Base-by-base conservation (phyloP, 2,113 vertebrate species). In the Xyrauchen texanus region DNA sequence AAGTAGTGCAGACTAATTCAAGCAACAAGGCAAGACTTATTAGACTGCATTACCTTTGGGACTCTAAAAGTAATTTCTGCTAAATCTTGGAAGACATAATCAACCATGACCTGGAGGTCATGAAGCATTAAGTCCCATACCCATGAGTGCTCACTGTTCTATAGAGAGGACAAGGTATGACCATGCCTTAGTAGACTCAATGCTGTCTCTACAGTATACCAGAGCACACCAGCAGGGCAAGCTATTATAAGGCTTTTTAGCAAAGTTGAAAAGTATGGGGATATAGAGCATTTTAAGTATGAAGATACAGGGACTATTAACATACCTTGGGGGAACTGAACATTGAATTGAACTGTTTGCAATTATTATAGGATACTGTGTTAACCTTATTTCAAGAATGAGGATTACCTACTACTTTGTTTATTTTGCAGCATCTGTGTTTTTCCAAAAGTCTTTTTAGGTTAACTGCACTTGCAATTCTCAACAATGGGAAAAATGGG, bases 1-100 rank as follows among this genome's bases (percentile, higher is more conserved):
- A 63, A 64, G 57, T n/a, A 1, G n/a, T 78, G 21, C 62, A 55
- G 58, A 79, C 51, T 79, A 45, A 72, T 79, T 72, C 53, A 7
- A 55, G 68, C 15, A 11, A 15, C 47, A 53, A 49, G 61, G 60
- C 10, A 3, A 64, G 68, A 34, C 13, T 11, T 55, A 21, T 44
- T 44, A n/a, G 68, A 53, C 6, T 7, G 8, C 57, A 53, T 46
- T 13, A 47, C 51, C 10, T 49, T 21, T 58, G 46, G 44, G 61
- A 66, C 42, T 60, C 46, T 63, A 70, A 46, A 67, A 66, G 52
- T 16, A 8, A 80, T 74, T 51, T 80, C 70, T 61, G 45, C 8
- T 52, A 51, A 55, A 79, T 65, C 34, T 72, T 63, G 6, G 47
- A 5, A 67, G 64, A 45, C 1, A 8, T 49, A 74, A 80, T 45